Evolutionary conservation across 2,888 invertebrate species (phyloP).

Genomic region (Hirtodrosophila cameraria): DNA sequence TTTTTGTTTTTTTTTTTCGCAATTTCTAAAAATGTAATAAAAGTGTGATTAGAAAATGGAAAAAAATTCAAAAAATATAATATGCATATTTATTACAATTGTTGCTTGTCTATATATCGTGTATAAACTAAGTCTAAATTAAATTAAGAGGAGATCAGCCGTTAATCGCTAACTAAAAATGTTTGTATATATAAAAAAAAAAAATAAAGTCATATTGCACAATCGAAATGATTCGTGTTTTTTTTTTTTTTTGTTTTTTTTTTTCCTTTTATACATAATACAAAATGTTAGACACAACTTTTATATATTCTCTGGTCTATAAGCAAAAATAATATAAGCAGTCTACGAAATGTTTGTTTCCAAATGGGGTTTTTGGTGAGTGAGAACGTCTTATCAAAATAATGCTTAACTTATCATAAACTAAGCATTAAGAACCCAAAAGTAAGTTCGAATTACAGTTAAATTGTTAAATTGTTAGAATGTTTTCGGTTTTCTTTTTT

Average conservation of each 20-base stretch:
- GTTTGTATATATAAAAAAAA: constrained; percentile 52
- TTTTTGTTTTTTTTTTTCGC: constrained; percentile 55
- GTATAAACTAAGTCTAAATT: constrained; percentile 50
- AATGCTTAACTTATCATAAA: constrained; percentile 34
- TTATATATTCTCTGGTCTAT: constrained; percentile 46
- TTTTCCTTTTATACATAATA: constrained; percentile 50
- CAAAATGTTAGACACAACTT: constrained; percentile 41
- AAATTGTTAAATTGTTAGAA: constrained; percentile 44
- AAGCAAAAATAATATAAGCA: constrained; percentile 53
- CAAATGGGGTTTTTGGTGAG: constrained; percentile 71
- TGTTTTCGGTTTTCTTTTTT: constrained; percentile 39
- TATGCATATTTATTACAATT: constrained; percentile 57
- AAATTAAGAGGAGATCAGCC: constrained; percentile 81
- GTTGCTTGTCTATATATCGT: constrained; percentile 32
- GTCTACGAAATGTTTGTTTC: constrained; percentile 71
- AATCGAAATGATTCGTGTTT: constrained; percentile 58
- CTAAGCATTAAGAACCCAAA: constrained; percentile 46
- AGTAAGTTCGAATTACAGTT: constrained; percentile 37
- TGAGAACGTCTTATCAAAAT: constrained; percentile 49
- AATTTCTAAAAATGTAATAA: constrained; percentile 27
- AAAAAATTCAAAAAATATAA: constrained; percentile 46
- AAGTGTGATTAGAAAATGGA: constrained; percentile 28
- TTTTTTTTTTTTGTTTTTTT: too few relatives aligned
- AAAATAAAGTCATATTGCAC: constrained; percentile 78
- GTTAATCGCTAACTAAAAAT: constrained; percentile 65